Conservation (phyloP, 1,140 invertebrate genomes). For the Heliothis virescens region DNA sequence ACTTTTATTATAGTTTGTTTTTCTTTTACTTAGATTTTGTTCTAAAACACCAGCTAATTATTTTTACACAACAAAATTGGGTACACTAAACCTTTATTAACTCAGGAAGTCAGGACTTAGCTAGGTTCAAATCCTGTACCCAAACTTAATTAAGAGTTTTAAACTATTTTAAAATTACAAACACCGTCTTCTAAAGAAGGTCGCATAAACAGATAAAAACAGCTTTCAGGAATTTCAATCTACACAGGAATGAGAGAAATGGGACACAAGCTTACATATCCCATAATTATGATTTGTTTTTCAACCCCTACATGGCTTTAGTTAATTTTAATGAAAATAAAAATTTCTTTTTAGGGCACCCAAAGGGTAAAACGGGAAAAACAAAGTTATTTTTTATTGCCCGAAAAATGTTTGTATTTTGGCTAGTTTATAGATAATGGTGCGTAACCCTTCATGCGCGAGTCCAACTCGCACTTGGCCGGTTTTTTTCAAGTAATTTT, state of each 20-base stretch:
- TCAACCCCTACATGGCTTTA: not conserved
- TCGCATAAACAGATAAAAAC: not conserved
- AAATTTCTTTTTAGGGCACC: too few relatives aligned
- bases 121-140: not conserved
- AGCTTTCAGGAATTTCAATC: constrained; percentile 20
- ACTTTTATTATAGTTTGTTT: too few relatives aligned
- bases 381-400: too few relatives aligned
- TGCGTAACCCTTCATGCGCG: too few relatives aligned
- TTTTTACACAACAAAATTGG: not conserved
- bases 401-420: too few relatives aligned
- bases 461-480: too few relatives aligned
- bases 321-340: constrained; percentile 9
- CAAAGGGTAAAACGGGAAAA: too few relatives aligned
- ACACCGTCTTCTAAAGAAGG: too few relatives aligned
- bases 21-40: not conserved
- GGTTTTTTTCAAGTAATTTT: not conserved
- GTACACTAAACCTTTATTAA: not conserved
- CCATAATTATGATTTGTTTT: constrained; percentile 37
- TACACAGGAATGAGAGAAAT: constrained; percentile 3
- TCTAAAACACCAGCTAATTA: not conserved
- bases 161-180: too few relatives aligned
- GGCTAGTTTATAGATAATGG: too few relatives aligned
- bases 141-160: not conserved
- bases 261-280: not conserved
- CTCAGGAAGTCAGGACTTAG: too few relatives aligned